Evolutionary conservation across 2,888 invertebrate species (phyloP), one percentile per base, ranked within the genome.

Genomic region (Xanthia icteritia): DNA sequence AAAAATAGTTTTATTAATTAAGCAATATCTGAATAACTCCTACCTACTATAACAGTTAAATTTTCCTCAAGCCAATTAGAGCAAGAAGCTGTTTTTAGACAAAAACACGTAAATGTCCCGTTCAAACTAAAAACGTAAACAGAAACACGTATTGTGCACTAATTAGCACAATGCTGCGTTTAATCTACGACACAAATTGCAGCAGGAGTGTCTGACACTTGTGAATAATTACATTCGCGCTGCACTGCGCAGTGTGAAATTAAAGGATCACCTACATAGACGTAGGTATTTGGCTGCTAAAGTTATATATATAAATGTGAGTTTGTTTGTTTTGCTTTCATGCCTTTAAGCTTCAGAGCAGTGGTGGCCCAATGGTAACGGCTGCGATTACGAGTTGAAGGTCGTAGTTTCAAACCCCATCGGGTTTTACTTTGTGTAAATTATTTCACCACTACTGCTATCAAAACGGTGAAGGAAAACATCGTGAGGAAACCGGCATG

Each of bases 141-240:
- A 60, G 69, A n/a, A 45, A 58, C 63, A 54, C 56, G 76, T 76
- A 82, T 81, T 67, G 58, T 20, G 36, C 65, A 61, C 61, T 64
- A 82, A 77, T 82, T 82, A 82, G 67, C 69, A 51, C 67, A 82
- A 54, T 68, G 82, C 83, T 82, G 77, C 77, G 67, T 77, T 77
- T 81, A 81, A 82, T 82, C 71, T 71, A 68, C 71, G 81, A 82
- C 81, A 71, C 82, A 81, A 82, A 71, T 82, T 81, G 77, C 71
- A 77, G 66, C 66, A 9, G 64, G 58, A 75, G 77, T 77, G 82
- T 77, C 81, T 82, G 83, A 82, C 82, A 82, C 71, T 81, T 71
- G 58, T 77, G 77, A 82, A 64, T 82, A 70, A 80, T 80, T 67
- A 76, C 64, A n/a, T 58, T 66, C 45, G 39, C 66, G 76, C 54